Evolutionary conservation across 2,888 invertebrate genomes (phyloP), one percentile per base, ranked within the genome.

Genomic region (Apodemia hepburni): DNA sequence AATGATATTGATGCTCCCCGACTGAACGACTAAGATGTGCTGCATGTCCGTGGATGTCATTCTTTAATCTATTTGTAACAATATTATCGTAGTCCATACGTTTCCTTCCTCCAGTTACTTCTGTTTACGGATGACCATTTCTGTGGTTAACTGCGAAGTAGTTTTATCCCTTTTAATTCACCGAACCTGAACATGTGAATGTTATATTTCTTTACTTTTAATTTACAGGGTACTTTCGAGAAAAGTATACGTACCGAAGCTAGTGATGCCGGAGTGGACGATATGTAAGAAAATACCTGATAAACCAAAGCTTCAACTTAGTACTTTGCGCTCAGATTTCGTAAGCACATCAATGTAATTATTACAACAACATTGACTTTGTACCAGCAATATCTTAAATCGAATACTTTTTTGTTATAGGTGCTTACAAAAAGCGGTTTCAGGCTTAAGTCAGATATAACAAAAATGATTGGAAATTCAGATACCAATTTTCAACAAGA

Each of bases 261-360:
- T 76, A 64, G 64, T 82, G 9, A 68, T 70, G 18, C 65, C 85
- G n/a, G 63, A 79, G 66, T 89, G 88, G 89, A 45, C 18, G 18
- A 47, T 58, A 22, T 29, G 18, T 29, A 18, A 58, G 18, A 18
- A 62, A 18, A 12, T 67, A 62, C 64, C 70, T 15, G 64, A 77
- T 54, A 64, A 64, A 38, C 64, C 68, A 27, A 67, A 76, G 63
- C 67, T 80, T 60, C 65, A 69, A 58, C 38, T 63, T 33, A 33
- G 33, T 9, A 9, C 15, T 29, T 69, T 82, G 29, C 64, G 65
- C 17, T 22, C 71, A 4, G 70, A 78, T 65, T 72, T 71, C 63
- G 82, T 82, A 72, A 80, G 81, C 77, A 66, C 58, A 42, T 49
- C 33, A 11, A 15, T 33, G 12, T 3, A 35, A 59, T 42, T 42